These are phyloP conservation scores for Parauchenoglanis ngamensis DNA, from an alignment of 2,797 vertebrate species.

Conservation along the genomic window DNA sequence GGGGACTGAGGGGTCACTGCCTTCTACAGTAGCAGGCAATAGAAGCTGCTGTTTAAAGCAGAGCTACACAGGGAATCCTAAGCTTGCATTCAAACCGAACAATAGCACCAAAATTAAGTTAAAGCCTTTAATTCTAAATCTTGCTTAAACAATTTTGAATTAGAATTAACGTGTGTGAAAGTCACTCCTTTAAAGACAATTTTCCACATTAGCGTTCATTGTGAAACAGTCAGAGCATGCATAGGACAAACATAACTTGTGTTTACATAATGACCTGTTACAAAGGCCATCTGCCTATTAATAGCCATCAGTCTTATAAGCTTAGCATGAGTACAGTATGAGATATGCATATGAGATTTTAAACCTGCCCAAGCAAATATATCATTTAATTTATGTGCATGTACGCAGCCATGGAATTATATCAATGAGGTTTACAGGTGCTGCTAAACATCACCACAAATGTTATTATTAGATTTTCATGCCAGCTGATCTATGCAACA, in stretches of 20 bases:
- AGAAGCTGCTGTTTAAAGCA: conserved; percentile 52
- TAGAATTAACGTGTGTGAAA: conserved; percentile 54
- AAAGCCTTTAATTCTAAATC: conserved; percentile 41
- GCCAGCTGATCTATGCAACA: conserved; percentile 26
- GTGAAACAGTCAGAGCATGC: not conserved
- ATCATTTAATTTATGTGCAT: not conserved
- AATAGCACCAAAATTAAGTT: conserved; percentile 41
- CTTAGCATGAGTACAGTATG: not conserved
- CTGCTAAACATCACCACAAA: not conserved
- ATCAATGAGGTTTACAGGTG: conserved; percentile 2
- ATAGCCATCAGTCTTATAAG: not conserved
- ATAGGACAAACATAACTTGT: not conserved
- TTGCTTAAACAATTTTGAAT: conserved; percentile 27
- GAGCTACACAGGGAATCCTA: conserved; percentile 41
- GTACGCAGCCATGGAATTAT: not conserved
- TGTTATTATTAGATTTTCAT: conserved; percentile 26
- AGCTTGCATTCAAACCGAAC: conserved; percentile 42
- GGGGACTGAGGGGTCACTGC: conserved; percentile 57
- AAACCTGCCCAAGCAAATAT: not conserved
- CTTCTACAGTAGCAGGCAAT: conserved; percentile 33
- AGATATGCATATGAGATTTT: not conserved
- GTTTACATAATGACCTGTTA: conserved; percentile 19
- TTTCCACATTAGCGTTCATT: conserved; percentile 30
- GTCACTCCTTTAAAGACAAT: conserved; percentile 47
- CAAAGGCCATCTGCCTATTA: conserved; percentile 15